These are phyloP conservation scores for Sitodiplosis mosellana DNA, from an alignment of 1,140 invertebrate genomes.

Conservation along the genomic window DNA sequence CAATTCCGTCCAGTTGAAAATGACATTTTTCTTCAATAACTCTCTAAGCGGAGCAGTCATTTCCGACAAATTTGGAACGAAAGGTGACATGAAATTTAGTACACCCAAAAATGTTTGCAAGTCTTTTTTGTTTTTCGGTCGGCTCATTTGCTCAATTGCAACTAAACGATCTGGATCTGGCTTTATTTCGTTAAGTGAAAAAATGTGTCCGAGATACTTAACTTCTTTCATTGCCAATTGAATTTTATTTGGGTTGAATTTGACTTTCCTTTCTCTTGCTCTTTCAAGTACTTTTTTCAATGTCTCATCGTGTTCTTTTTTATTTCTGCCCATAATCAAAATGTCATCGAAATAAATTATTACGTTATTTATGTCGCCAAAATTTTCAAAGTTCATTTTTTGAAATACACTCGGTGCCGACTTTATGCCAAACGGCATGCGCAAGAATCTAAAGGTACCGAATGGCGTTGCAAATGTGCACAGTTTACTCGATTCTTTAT, in stretches of 20 bases:
- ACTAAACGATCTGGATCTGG: conserved; percentile 20
- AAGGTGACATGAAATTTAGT: conserved; percentile 15
- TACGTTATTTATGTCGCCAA: conserved; percentile 17
- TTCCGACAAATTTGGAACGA: conserved; percentile 9
- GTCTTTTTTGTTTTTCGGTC: conserved; percentile 14
- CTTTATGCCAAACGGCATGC: conserved; percentile 26
- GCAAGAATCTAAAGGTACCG: conserved; percentile 21
- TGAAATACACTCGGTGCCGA: conserved; percentile 22
- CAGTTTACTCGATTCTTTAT: conserved; percentile 2
- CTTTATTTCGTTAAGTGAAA: conserved; percentile 14
- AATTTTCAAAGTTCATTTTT: conserved; percentile 10
- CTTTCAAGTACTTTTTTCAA: conserved; percentile 13
- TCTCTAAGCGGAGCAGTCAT: conserved; percentile 7
- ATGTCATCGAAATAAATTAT: conserved; percentile 22
- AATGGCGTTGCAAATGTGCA: conserved; percentile 13
- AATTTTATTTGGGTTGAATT: conserved; percentile 19
- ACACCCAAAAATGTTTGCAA: conserved; percentile 20
- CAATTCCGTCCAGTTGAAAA: conserved; percentile 6
- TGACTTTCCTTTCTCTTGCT: conserved; percentile 12
- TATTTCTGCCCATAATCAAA: conserved; percentile 11
- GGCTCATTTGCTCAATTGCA: conserved; percentile 17
- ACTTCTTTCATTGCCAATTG: conserved; percentile 9
- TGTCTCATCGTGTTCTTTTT: conserved; percentile 12
- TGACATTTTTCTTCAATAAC: conserved; percentile 5
- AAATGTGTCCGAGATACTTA: conserved; percentile 18